phyloP scores from a whole-genome alignment of 1,140 invertebrate species.

The Palaemon carinicauda region DNA sequence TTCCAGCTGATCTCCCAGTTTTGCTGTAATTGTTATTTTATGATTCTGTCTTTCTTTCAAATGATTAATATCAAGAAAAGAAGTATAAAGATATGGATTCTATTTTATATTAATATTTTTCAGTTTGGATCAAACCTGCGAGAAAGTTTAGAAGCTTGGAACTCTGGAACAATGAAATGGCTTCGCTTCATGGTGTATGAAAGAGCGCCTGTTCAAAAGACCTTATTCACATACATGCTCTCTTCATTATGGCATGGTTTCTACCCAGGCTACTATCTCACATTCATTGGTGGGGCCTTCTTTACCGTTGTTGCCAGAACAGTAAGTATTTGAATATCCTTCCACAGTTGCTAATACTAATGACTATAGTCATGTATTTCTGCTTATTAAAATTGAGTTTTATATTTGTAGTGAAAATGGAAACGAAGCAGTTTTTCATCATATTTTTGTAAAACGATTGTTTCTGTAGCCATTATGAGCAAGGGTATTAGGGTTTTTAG shows the following conservation, averaged over 20 bases:
- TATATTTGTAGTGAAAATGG: no score
- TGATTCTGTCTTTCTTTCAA: no score
- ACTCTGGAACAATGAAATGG: conserved; percentile 91
- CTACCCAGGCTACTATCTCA: conserved; percentile 96
- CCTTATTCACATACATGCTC: conserved; percentile 74
- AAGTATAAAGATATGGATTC: neutral
- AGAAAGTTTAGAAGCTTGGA: conserved; percentile 87
- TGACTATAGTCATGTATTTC: no score
- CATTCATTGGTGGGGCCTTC: conserved; percentile 87
- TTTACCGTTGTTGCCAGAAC: conserved; percentile 84
- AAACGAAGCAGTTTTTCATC: no score
- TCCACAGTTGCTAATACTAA: neutral
- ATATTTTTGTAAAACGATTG: no score
- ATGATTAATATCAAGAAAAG: no score
- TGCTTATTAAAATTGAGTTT: no score
- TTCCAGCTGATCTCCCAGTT: no score
- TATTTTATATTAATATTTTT: neutral
- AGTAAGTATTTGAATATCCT: conserved; percentile 67
- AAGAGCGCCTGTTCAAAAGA: conserved; percentile 64
- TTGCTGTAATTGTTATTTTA: no score
- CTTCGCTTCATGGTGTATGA: conserved; percentile 87
- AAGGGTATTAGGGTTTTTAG: no score
- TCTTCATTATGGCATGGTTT: conserved; percentile 98
- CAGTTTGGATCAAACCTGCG: conserved; percentile 81
- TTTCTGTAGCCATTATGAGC: no score